These are phyloP conservation scores for Zophobas morio DNA, from an alignment of 1,140 invertebrate species.

Conservation along the genomic window DNA sequence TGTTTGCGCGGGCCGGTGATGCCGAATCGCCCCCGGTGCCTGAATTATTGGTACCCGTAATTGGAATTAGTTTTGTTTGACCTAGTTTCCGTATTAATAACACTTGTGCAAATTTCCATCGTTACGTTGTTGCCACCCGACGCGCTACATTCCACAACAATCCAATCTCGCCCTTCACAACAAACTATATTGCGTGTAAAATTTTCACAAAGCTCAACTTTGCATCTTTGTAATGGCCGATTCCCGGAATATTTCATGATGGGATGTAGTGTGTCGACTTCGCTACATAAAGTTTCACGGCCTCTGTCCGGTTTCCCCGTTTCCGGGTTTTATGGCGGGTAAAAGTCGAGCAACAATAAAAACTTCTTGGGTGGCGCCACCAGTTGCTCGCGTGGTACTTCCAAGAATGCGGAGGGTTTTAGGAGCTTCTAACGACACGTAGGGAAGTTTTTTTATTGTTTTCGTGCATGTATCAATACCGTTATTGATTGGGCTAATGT, in stretches of 20 bases:
- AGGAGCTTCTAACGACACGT: no score
- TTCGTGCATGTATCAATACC: no score
- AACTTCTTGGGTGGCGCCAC: not conserved
- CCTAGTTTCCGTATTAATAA: not conserved
- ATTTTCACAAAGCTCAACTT: not conserved
- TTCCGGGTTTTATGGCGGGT: not conserved
- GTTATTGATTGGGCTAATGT: no score
- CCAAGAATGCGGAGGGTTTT: no score
- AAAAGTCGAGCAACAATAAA: not conserved
- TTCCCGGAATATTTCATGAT: not conserved
- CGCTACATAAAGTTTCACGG: slow-evolving; percentile 2
- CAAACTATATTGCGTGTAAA: not conserved
- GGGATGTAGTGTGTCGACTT: not conserved
- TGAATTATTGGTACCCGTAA: not conserved
- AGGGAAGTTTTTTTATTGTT: no score
- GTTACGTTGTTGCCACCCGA: not conserved
- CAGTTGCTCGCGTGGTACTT: slow-evolving; percentile 1
- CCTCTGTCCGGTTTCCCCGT: not conserved
- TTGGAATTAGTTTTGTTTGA: slow-evolving; percentile 3
- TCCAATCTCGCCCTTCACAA: not conserved
- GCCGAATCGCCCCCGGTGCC: not conserved
- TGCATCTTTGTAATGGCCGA: not conserved
- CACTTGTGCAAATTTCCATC: not conserved
- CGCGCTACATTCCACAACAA: not conserved
- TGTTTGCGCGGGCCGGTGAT: not conserved